Conservation (phyloP, 2,797 vertebrate genomes). For the Myioborus miniatus region DNA sequence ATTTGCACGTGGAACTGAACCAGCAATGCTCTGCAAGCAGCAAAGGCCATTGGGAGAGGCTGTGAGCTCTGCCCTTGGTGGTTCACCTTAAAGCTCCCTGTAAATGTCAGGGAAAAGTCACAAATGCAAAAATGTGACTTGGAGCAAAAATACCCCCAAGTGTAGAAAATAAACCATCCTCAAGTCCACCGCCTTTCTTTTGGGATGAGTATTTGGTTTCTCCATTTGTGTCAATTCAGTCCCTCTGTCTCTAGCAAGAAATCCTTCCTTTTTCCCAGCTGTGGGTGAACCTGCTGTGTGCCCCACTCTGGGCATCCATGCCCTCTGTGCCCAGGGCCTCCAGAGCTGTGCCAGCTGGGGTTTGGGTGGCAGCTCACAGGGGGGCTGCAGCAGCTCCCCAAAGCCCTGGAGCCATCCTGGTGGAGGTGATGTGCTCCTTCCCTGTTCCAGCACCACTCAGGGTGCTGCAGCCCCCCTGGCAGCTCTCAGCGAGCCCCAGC, state of each 20-base stretch:
- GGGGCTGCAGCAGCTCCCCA: background rate
- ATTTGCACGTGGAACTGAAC: background rate
- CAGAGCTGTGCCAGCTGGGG: background rate
- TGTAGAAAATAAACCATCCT: background rate
- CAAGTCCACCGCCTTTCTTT: background rate
- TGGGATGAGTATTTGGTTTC: background rate
- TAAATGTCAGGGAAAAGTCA: background rate
- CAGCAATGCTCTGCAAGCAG: background rate
- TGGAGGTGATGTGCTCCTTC: accelerated
- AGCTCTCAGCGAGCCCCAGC: background rate
- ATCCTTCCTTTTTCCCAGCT: background rate
- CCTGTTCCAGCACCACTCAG: background rate
- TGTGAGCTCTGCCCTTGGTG: background rate
- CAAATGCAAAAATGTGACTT: background rate
- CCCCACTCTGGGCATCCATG: background rate
- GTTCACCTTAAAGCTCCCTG: background rate
- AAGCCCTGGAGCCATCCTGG: background rate
- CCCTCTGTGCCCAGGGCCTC: accelerated
- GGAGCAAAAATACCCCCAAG: background rate
- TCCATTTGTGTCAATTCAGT: background rate
- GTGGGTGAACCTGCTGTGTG: background rate
- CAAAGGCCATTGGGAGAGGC: background rate
- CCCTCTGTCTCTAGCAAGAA: background rate
- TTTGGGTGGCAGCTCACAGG: background rate
- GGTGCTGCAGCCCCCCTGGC: background rate